These are phyloP conservation scores for Penelope pileata DNA, from an alignment of 2,113 vertebrate species.

Conservation along the genomic window DNA sequence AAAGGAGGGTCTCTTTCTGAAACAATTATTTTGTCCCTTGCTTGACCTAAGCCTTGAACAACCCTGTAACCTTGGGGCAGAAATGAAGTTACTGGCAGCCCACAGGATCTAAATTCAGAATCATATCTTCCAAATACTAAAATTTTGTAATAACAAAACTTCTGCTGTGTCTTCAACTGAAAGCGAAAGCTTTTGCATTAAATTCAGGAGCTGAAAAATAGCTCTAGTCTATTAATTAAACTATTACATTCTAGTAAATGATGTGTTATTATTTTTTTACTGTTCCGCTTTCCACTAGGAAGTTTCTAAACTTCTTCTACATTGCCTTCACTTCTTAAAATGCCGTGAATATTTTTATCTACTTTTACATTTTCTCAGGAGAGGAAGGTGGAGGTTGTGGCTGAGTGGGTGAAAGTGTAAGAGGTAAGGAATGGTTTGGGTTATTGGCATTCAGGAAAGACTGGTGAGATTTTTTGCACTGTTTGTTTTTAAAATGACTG, in stretches of 20 bases:
- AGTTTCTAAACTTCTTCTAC: background rate
- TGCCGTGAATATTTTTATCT: background rate
- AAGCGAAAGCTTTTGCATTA: background rate
- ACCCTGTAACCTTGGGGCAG: background rate
- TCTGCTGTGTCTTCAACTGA: background rate
- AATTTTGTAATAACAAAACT: background rate
- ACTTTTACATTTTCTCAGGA: background rate
- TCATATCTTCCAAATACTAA: background rate
- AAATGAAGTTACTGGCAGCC: background rate
- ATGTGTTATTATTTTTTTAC: background rate
- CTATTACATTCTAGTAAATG: background rate
- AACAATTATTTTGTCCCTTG: background rate
- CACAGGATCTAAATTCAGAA: background rate
- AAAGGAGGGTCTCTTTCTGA: background rate
- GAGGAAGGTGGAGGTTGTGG: background rate
- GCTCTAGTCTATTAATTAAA: background rate
- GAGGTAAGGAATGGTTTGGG: background rate
- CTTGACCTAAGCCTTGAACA: background rate
- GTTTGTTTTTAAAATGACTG: background rate
- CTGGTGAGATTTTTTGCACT: background rate
- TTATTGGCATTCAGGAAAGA: background rate
- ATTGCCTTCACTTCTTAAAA: background rate
- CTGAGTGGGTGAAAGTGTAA: background rate
- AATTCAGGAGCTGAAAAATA: background rate
- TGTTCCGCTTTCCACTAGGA: background rate